phyloP scores from a whole-genome alignment of 2,888 invertebrate genomes.

The Xanthorhoe spadicearia region DNA sequence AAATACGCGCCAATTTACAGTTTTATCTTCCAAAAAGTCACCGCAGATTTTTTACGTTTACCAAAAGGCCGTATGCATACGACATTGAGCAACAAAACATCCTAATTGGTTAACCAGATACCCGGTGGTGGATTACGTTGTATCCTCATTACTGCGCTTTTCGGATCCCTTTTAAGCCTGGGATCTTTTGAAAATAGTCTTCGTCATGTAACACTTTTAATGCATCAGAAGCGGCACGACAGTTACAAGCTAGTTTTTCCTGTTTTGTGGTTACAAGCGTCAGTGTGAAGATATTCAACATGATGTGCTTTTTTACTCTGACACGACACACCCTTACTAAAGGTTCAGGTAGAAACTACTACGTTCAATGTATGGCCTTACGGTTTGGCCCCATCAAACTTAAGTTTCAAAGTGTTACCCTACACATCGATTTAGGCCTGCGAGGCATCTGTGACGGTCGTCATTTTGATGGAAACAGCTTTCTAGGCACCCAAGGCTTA shows the following conservation, averaged over 20 bases:
- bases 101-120: conserved; percentile 72
- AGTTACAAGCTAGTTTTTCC: too few relatives aligned
- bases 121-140: conserved; percentile 63
- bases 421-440: background rate
- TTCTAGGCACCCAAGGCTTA: background rate
- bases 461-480: background rate
- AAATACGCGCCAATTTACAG: background rate
- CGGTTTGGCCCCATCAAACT: too few relatives aligned
- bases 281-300: too few relatives aligned
- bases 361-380: too few relatives aligned
- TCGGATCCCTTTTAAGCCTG: conserved; percentile 57
- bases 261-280: too few relatives aligned
- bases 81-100: conserved; percentile 48
- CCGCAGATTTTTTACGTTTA: conserved; percentile 28
- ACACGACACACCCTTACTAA: too few relatives aligned
- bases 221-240: too few relatives aligned
- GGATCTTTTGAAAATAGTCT: background rate
- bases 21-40: background rate
- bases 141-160: conserved; percentile 74
- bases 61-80: conserved; percentile 31
- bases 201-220: background rate
- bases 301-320: too few relatives aligned
- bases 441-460: background rate
- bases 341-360: too few relatives aligned
- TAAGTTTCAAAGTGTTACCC: background rate